A percentile compares a stretch with the other conserved stretches of the same genome.
These are phyloP conservation scores for Leucopternis melanops DNA, from an alignment of 2,113 vertebrate species.

Conservation along the genomic window DNA sequence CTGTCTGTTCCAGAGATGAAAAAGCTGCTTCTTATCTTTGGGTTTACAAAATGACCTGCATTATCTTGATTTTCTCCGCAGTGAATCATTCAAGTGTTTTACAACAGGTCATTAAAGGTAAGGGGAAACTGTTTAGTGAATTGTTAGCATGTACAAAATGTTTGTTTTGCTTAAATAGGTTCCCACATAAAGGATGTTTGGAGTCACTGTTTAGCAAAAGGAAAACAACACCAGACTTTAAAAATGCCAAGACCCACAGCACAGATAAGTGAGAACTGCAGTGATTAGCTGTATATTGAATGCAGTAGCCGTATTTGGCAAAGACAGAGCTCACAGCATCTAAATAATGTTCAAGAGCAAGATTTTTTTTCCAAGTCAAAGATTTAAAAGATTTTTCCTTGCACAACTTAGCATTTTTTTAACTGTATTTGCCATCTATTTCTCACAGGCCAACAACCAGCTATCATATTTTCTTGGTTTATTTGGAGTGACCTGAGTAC, in stretches of 20 bases:
- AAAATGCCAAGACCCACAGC: neutral
- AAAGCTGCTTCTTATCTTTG: neutral
- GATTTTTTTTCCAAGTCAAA: neutral
- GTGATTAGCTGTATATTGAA: neutral
- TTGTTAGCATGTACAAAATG: neutral
- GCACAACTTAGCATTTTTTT: neutral
- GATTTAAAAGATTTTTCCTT: neutral
- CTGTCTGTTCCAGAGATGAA: neutral
- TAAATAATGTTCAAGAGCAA: neutral
- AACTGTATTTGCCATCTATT: neutral
- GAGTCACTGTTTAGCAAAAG: neutral
- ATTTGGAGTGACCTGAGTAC: too few relatives aligned
- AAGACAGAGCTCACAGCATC: neutral
- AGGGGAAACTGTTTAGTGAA: neutral
- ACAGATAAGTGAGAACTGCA: neutral
- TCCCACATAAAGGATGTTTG: neutral
- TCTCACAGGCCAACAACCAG: neutral
- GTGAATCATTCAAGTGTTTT: neutral
- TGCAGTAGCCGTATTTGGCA: neutral
- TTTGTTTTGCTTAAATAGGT: neutral
- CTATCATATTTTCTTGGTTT: neutral
- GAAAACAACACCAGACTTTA: neutral
- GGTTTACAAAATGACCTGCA: neutral
- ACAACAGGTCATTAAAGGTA: neutral
- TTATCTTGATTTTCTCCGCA: neutral